Evolutionary conservation across 2,888 invertebrate species (phyloP).

Genomic region (Julus scandinavius): DNA sequence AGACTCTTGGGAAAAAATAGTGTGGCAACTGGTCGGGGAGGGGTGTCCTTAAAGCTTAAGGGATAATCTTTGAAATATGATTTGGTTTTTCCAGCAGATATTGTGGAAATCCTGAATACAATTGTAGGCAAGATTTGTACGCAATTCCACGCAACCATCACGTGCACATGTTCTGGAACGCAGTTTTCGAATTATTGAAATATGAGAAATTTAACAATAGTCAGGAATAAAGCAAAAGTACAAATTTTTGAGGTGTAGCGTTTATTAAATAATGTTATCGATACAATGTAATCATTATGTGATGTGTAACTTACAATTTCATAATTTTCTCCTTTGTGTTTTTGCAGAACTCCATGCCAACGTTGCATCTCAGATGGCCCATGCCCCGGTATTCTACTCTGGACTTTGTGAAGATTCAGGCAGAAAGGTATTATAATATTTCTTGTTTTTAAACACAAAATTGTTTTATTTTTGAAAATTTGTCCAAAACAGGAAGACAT

Average conservation of each 20-base stretch:
- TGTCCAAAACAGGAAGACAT: no score
- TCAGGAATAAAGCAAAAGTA: not conserved
- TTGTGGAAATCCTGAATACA: no score
- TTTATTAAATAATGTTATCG: not conserved
- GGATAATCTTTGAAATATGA: no score
- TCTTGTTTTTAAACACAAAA: no score
- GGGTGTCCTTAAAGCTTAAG: no score
- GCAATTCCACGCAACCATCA: no score
- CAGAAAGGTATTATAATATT: constrained; percentile 44
- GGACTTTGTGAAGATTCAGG: constrained; percentile 45
- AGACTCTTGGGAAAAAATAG: no score
- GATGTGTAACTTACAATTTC: not conserved
- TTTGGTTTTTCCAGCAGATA: no score
- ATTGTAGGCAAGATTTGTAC: no score
- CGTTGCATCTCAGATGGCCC: constrained; percentile 30
- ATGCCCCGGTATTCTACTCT: not conserved
- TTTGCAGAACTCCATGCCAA: constrained; percentile 39
- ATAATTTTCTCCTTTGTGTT: not conserved
- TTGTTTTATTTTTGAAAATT: no score
- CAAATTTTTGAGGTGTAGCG: not conserved
- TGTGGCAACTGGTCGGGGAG: no score
- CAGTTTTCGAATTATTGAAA: not conserved
- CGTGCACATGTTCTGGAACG: no score
- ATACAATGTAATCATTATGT: not conserved
- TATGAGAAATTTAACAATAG: not conserved